Evolutionary conservation across 92 coral and sea anemone genomes (phyloP), one percentile per base, ranked within the genome.

Genomic region (Porites cylindrica): DNA sequence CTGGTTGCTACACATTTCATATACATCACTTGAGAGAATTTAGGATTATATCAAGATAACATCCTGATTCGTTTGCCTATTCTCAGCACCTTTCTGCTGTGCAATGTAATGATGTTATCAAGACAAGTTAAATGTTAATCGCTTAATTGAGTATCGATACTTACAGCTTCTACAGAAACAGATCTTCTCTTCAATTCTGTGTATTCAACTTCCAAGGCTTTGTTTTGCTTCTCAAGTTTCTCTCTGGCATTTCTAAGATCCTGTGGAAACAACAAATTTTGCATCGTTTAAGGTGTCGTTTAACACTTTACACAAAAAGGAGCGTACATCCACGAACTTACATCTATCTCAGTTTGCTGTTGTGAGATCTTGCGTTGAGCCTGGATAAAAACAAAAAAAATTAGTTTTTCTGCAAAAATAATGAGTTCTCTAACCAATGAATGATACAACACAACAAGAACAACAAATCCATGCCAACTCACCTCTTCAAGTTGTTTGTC

Each of bases 101-200:
- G 47, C 47, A 38, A 38, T 38, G 6, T 38, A 38, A 4, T 38
- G 47, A 38, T 4, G 3, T 38, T 38, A 38, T 38, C 47, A 38
- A 5, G 47, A 38, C 47, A 38, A 56, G 3, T 56, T 56, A 12
- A 3, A 1, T 14, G 1, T 10, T 10, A 11, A n/a, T 10, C 26
- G 11, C 38, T 51, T 32, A 13, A 26, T 2, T 8, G 51, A 24
- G 63, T 26, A 51, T 2, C 62, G 14, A 18, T 26, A 85, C 93
- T 90, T 70, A 90, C 93, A 20, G 87, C 84, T 62, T 90, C 93
- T 7, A 81, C 80, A 75, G 93, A 90, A 10, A 80, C 74, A 60
- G 84, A 90, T 61, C 63, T 76, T 29, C 85, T 86, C 72, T 90
- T 87, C 54, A 90, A 70, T 54, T 90, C 90, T 43, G 66, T 80